Percentiles rank a stretch among this genome's conserved stretches.
These are phyloP conservation scores for Morpho deidamia DNA, from an alignment of 2,888 invertebrate genomes.

Conservation along the genomic window DNA sequence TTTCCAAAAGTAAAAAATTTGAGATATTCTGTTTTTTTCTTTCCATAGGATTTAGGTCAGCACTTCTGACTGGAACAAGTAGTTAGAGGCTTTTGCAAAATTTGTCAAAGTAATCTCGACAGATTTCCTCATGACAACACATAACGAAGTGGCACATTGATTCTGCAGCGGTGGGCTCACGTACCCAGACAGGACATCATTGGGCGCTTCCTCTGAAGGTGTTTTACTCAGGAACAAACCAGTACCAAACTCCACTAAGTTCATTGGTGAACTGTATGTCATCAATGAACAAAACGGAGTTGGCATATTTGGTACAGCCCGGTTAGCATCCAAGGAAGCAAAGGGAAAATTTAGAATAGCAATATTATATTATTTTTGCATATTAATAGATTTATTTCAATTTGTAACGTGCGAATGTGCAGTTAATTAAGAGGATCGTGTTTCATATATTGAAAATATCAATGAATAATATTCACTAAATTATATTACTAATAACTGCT, in stretches of 20 bases:
- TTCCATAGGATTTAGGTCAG: no score
- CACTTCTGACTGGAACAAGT: background rate
- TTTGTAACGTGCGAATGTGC: slow-evolving; percentile 9
- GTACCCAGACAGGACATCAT: slow-evolving; percentile 81
- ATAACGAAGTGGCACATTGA: slow-evolving; percentile 61
- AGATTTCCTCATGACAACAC: slow-evolving; percentile 44
- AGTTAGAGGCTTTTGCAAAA: background rate
- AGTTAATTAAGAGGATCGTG: slow-evolving; percentile 6
- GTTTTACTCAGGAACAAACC: slow-evolving; percentile 95
- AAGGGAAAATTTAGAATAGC: slow-evolving; percentile 60
- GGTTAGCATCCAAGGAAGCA: slow-evolving; percentile 73
- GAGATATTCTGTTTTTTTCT: no score
- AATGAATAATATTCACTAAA: no score
- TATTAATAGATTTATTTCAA: background rate
- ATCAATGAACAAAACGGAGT: slow-evolving; percentile 53
- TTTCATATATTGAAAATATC: background rate
- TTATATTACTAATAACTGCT: background rate
- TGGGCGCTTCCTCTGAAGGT: slow-evolving; percentile 92
- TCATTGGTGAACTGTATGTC: slow-evolving; percentile 88
- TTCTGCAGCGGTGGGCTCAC: slow-evolving; percentile 58
- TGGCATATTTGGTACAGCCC: slow-evolving; percentile 41
- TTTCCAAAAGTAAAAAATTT: no score
- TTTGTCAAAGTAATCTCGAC: slow-evolving; percentile 9
- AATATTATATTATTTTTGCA: slow-evolving; percentile 41
- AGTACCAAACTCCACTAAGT: slow-evolving; percentile 97